phyloP scores from a whole-genome alignment of 2,888 invertebrate species.

The Lasioglossum leucozonium region DNA sequence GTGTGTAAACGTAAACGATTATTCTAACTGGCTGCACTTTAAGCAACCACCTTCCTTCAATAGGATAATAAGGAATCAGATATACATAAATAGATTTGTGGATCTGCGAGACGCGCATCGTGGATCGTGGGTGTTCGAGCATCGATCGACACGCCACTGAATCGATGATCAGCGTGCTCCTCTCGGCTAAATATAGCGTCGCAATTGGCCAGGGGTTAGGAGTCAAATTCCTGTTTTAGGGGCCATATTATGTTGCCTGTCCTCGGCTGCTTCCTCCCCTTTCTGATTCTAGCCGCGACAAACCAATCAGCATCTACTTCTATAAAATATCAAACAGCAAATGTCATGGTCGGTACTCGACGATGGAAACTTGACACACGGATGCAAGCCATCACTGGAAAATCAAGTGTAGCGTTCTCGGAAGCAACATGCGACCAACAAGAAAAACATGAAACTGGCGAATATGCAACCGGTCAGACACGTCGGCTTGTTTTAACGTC shows the following conservation, averaged over 20 bases:
- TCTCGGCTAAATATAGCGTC: constrained; percentile 34
- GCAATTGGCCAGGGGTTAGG: constrained; percentile 13
- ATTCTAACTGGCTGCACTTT: constrained; percentile 23
- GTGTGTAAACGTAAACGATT: constrained; percentile 23
- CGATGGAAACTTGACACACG: not conserved
- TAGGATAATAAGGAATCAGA: constrained; percentile 12
- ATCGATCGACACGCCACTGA: not conserved
- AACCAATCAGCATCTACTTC: not conserved
- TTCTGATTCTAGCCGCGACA: not conserved
- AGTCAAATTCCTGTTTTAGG: constrained; percentile 8
- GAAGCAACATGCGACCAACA: not conserved
- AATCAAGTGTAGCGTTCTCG: constrained; percentile 25
- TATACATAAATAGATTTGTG: not conserved
- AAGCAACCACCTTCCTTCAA: constrained; percentile 2
- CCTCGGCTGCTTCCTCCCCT: not conserved
- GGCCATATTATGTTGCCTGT: not conserved
- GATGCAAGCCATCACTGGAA: not conserved
- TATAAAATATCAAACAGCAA: not conserved
- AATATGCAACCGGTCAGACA: not conserved
- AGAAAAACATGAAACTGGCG: not conserved
- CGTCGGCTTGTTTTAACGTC: not conserved
- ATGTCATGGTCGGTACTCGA: not conserved
- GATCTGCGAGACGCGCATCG: not conserved
- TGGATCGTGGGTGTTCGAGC: not conserved
- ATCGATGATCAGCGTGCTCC: constrained; percentile 9